These are phyloP conservation scores for Penaeus japonicus DNA, from an alignment of 1,140 invertebrate species.

Conservation along the genomic window DNA sequence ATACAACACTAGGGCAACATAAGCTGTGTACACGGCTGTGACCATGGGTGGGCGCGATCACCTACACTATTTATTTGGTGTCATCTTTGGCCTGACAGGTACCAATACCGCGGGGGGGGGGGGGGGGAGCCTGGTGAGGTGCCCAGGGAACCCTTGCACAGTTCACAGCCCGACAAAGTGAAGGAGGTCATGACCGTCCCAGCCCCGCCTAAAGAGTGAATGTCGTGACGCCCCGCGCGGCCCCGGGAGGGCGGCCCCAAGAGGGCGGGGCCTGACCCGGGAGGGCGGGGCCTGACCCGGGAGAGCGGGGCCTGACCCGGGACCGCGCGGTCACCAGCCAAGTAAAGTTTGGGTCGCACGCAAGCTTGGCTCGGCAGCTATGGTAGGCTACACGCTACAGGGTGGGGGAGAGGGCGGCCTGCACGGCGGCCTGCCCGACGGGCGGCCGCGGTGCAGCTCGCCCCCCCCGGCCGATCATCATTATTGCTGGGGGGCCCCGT, in stretches of 20 bases:
- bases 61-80: constrained; percentile 47
- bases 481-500: constrained; percentile 52
- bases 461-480: constrained; percentile 18
- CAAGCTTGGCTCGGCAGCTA: constrained; percentile 49
- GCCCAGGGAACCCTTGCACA: not conserved
- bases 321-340: constrained; percentile 15
- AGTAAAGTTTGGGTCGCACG: constrained; percentile 55
- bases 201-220: constrained; percentile 16
- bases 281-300: not conserved
- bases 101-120: constrained; percentile 23
- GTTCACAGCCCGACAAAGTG: not conserved
- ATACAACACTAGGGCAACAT: constrained; percentile 25
- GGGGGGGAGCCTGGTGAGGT: not conserved
- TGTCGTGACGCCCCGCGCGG: too few relatives aligned
- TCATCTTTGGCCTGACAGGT: constrained; percentile 49
- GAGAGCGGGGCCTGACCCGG: not conserved
- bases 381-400: constrained; percentile 18
- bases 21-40: constrained; percentile 14
- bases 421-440: constrained; percentile 29
- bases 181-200: constrained; percentile 23
- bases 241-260: too few relatives aligned
- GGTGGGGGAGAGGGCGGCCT: constrained; percentile 13
- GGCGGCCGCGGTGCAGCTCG: not conserved
- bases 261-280: not conserved
- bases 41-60: constrained; percentile 14